Conservation (phyloP, 2,113 vertebrate species). For the Smithornis capensis region DNA sequence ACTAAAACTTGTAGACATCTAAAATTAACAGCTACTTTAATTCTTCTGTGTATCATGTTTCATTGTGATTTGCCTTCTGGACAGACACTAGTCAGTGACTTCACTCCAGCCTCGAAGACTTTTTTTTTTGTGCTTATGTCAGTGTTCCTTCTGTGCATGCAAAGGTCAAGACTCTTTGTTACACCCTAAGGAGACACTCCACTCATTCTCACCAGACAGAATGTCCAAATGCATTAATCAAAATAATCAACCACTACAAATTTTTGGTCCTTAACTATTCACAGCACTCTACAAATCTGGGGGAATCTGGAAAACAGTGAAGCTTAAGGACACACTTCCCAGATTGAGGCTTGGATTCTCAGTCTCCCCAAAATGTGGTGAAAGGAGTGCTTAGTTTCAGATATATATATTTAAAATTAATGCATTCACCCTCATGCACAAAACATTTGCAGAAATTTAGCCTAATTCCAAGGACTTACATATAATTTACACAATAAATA, state of each 20-base stretch:
- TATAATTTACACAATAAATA: not conserved
- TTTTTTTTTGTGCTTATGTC: constrained; percentile 9
- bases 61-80: constrained; percentile 29
- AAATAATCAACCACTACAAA: not conserved
- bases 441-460: not conserved
- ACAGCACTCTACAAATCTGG: not conserved
- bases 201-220: not conserved
- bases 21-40: constrained; percentile 62
- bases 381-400: not conserved
- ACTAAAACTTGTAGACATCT: constrained; percentile 51
- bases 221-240: not conserved
- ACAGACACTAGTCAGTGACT: constrained; percentile 32
- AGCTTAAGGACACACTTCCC: not conserved
- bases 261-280: not conserved
- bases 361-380: not conserved
- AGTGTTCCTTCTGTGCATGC: not conserved
- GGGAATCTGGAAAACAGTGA: not conserved
- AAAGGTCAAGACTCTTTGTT: constrained; percentile 28
- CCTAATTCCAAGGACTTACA: not conserved
- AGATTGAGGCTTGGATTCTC: not conserved
- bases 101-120: constrained; percentile 5
- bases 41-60: constrained; percentile 50
- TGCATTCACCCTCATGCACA: not conserved
- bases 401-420: not conserved
- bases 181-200: not conserved